Evolutionary conservation across 2,888 invertebrate genomes (phyloP), one percentile per base, ranked within the genome.

Genomic region (Hesperia comma): DNA sequence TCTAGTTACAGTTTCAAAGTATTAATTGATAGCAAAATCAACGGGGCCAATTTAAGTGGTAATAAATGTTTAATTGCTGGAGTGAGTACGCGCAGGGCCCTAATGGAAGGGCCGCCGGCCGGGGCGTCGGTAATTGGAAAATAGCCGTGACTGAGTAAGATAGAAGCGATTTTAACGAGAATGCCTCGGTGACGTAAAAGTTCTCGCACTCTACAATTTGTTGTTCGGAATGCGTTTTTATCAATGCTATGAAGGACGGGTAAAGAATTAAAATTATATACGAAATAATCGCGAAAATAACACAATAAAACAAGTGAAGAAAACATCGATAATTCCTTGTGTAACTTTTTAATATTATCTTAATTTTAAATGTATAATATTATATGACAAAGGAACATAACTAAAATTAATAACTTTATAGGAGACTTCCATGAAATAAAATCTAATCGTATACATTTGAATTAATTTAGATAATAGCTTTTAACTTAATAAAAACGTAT

Each of bases 31-130:
- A 63, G 26, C 33, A 67, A 76, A 77, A 78, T 79, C 64, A 64
- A 53, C 71, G 77, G 74, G 82, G 81, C 81, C 83, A 82, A 74
- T 74, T 71, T 75, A 78, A 83, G 82, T 83, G 81, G 78, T 76
- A 80, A 79, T 83, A 77, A 83, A 82, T 80, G 75, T 75, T 79
- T 84, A 82, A 83, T 84, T 81, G 81, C 74, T 72, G 68, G 69
- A 68, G 72, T 75, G 72, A 73, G 73, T 74, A 80, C 80, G 79
- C 83, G 83, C 79, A 81, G 76, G 70, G 71, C 70, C 68, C 75
- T 79, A 79, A 82, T 81, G 74, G 73, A 77, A 73, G 73, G 70
- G 74, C 72, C 73, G 78, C 72, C 72, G 70, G 74, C 72, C 73
- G 78, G 72, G 74, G 74, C 75, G 63, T 73, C 71, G 74, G 70